These are phyloP conservation scores for Sceliomorpha sp. DNA, from an alignment of 2,888 invertebrate species.

Conservation along the genomic window DNA sequence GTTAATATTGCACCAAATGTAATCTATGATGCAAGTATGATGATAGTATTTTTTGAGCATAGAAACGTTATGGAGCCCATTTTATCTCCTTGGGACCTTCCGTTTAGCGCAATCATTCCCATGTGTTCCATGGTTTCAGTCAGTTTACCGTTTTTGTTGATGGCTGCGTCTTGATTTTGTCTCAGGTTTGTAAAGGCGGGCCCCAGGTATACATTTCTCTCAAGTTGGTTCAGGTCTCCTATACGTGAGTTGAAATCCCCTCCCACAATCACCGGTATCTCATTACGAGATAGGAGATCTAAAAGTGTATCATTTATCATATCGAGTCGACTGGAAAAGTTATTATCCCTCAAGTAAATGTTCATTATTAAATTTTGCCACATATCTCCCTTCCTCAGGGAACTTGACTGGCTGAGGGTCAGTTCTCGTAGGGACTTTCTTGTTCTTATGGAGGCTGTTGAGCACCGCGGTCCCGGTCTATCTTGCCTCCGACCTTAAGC, in stretches of 20 bases:
- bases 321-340: too few relatives aligned
- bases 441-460: too few relatives aligned
- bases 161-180: not conserved
- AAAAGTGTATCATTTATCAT: not conserved
- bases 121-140: not conserved
- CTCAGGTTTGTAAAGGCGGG: not conserved
- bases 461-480: too few relatives aligned
- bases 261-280: conserved; percentile 3
- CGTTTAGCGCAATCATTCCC: not conserved
- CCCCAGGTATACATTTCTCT: not conserved
- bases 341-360: not conserved
- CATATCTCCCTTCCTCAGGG: too few relatives aligned
- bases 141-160: not conserved
- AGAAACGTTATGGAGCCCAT: conserved; percentile 2
- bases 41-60: not conserved
- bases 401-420: too few relatives aligned
- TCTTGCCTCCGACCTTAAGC: too few relatives aligned
- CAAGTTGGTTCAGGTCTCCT: not conserved
- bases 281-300: not conserved
- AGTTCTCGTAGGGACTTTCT: too few relatives aligned
- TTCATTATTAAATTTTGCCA: too few relatives aligned
- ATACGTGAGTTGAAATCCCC: conserved; percentile 9
- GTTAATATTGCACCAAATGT: too few relatives aligned
- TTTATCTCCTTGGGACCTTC: not conserved
- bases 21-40: not conserved